A percentile compares a stretch with the other conserved stretches of the same genome.
These are phyloP conservation scores for Sebastolobus altivelis DNA, from an alignment of 2,797 vertebrate genomes.

Conservation along the genomic window DNA sequence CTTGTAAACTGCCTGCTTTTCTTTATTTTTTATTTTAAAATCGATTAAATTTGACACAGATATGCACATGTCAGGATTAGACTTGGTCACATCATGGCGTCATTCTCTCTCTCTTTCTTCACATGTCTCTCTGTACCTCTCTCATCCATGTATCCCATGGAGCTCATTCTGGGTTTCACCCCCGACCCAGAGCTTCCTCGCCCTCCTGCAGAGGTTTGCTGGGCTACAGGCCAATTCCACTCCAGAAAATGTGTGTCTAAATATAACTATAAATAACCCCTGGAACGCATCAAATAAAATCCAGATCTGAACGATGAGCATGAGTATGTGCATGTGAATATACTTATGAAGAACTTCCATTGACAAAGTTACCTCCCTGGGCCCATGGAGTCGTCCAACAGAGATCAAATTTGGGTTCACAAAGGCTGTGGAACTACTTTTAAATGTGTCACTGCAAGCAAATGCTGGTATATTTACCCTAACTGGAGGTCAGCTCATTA, in stretches of 20 bases:
- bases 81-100: conserved; percentile 20
- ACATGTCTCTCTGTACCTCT: background rate
- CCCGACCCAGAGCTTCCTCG: background rate
- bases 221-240: conserved; percentile 38
- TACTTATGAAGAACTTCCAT: background rate
- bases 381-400: background rate
- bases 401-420: background rate
- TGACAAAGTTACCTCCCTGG: background rate
- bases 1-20: background rate
- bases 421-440: background rate
- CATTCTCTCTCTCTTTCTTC: background rate
- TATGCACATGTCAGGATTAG: background rate
- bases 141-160: background rate
- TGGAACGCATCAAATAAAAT: conserved; percentile 45
- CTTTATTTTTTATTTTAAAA: background rate
- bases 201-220: conserved; percentile 35
- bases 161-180: background rate
- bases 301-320: conserved; percentile 35
- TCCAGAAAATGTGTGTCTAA: conserved; percentile 35
- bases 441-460: background rate
- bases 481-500: background rate
- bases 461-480: background rate
- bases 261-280: conserved; percentile 52
- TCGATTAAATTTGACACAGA: background rate
- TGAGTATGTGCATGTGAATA: background rate